Evolutionary conservation across 2,797 vertebrate species (phyloP).

Genomic region (Poliocrania exsul): DNA sequence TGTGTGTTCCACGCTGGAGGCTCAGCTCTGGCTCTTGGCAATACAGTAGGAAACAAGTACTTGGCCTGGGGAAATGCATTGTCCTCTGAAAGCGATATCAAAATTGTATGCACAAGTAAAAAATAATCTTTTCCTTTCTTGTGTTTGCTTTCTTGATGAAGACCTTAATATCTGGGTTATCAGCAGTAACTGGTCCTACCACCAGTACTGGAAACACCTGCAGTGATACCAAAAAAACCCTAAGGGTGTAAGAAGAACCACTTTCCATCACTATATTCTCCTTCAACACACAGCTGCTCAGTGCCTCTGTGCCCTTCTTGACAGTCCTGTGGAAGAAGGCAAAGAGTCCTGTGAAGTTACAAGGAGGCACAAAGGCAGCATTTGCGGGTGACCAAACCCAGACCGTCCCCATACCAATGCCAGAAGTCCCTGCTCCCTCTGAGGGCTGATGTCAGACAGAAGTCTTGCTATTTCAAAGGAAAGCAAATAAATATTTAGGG

Average conservation of each 20-base stretch:
- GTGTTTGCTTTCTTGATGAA: background rate
- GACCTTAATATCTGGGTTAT: background rate
- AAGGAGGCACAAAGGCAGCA: background rate
- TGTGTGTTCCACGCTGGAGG: background rate
- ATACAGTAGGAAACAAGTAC: background rate
- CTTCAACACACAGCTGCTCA: background rate
- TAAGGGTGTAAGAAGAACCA: background rate
- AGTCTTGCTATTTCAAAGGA: background rate
- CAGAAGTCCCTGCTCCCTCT: background rate
- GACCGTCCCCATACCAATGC: too few relatives aligned
- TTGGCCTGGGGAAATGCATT: background rate
- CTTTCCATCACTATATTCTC: fast-evolving
- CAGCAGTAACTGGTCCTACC: background rate
- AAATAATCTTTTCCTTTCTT: background rate
- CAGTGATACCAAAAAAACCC: fast-evolving
- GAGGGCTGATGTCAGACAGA: background rate
- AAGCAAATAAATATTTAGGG: background rate
- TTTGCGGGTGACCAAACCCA: background rate
- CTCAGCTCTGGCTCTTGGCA: background rate
- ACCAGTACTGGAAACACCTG: background rate
- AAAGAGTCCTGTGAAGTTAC: background rate
- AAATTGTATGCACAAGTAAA: background rate
- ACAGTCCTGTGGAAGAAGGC: background rate
- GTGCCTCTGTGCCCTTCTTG: background rate
- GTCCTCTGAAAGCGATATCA: background rate